Conservation (phyloP, 2,888 invertebrate species). For the Coelopa pilipes region DNA sequence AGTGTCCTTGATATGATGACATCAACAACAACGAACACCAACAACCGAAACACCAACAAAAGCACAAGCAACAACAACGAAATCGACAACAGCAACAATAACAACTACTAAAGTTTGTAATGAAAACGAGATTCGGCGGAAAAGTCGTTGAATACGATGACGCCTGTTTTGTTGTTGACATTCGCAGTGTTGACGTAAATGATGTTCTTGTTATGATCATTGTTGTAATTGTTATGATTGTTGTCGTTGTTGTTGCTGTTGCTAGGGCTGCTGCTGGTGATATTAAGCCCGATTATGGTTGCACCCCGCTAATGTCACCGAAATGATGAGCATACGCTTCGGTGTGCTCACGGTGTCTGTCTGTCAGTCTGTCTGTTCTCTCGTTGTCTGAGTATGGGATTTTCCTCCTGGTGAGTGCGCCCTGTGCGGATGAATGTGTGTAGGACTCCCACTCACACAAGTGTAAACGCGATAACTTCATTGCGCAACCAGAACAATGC, state of each 20-base stretch:
- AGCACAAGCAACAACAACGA: neutral
- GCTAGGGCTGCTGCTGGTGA: too few relatives aligned
- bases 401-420: slow-evolving; percentile 43
- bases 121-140: slow-evolving; percentile 50
- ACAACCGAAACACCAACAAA: too few relatives aligned
- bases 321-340: slow-evolving; percentile 38
- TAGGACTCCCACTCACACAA: slow-evolving; percentile 41
- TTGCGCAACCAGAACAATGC: slow-evolving; percentile 38
- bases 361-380: too few relatives aligned
- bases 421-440: slow-evolving; percentile 38
- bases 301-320: slow-evolving; percentile 30
- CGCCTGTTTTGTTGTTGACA: too few relatives aligned
- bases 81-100: slow-evolving; percentile 17
- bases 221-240: neutral
- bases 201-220: neutral
- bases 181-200: too few relatives aligned
- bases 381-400: too few relatives aligned
- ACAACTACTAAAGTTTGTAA: slow-evolving; percentile 52
- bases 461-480: slow-evolving; percentile 59
- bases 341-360: too few relatives aligned
- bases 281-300: neutral
- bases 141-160: neutral
- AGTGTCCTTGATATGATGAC: slow-evolving; percentile 47
- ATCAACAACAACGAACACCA: slow-evolving; percentile 41
- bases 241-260: too few relatives aligned